A percentile compares a stretch with the other conserved stretches of the same genome.
Conservation (phyloP, 2,888 invertebrate species). For the Netelia virgata region DNA sequence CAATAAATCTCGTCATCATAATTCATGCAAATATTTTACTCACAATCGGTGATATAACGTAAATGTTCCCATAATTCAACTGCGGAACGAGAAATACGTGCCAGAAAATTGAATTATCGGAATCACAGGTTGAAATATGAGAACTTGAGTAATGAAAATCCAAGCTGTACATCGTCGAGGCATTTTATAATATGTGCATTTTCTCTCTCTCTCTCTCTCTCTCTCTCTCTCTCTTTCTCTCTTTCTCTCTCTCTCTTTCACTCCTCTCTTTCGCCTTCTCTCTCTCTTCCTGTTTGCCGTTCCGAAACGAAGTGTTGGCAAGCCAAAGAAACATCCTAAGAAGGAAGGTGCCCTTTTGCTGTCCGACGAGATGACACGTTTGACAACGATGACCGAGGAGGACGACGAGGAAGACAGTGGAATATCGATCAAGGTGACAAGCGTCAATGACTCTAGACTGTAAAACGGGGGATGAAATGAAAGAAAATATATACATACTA, state of each 20-base stretch:
- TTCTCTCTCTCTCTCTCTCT: neutral
- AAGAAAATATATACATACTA: slow-evolving; percentile 24
- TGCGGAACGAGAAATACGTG: neutral
- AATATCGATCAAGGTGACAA: slow-evolving; percentile 88
- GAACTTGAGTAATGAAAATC: neutral
- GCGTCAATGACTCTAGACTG: slow-evolving; percentile 77
- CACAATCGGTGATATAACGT: neutral
- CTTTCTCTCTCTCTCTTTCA: neutral
- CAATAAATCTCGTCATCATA: neutral
- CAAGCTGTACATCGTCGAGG: neutral
- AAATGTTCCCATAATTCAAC: slow-evolving; percentile 2
- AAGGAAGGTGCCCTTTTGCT: slow-evolving; percentile 87
- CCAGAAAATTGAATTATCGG: neutral
- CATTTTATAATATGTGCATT: slow-evolving; percentile 23
- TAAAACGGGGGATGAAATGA: slow-evolving; percentile 36
- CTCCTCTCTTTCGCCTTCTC: neutral
- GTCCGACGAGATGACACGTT: slow-evolving; percentile 87
- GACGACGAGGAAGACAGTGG: slow-evolving; percentile 91
- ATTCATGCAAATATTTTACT: neutral
- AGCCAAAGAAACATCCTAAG: slow-evolving; percentile 90
- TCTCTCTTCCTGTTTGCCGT: neutral
- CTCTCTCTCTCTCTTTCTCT: neutral
- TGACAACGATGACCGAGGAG: slow-evolving; percentile 95
- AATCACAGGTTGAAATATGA: neutral
- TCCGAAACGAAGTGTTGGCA: slow-evolving; percentile 85